Evolutionary conservation across 2,888 invertebrate genomes (phyloP).

Genomic region (Matsumyia berberina): DNA sequence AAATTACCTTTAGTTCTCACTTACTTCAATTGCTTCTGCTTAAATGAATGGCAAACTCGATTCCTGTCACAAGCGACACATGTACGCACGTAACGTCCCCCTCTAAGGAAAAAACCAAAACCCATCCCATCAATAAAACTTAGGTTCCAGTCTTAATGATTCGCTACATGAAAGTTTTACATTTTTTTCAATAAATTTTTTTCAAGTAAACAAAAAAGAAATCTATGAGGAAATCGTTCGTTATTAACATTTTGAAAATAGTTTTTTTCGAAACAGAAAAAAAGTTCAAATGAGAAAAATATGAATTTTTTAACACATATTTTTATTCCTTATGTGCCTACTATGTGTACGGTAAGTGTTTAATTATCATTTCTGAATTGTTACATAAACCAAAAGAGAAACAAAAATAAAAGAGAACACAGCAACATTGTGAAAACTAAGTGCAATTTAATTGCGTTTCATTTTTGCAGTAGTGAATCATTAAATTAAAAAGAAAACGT

Average conservation of each 20-base stretch:
- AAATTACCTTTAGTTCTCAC: too few species aligned
- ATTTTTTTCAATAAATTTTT: slow-evolving; percentile 2
- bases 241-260: slow-evolving; percentile 43
- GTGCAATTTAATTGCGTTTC: slow-evolving; percentile 77
- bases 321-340: slow-evolving; percentile 76
- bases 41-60: too few species aligned
- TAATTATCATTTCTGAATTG: slow-evolving; percentile 60
- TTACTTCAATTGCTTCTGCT: too few species aligned
- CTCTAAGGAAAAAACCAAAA: slow-evolving; percentile 6
- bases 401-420: slow-evolving; percentile 28
- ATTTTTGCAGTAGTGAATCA: slow-evolving; percentile 77
- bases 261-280: slow-evolving; percentile 40
- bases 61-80: slow-evolving; percentile 48
- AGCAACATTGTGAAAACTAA: slow-evolving; percentile 61
- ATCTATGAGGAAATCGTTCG: slow-evolving; percentile 38
- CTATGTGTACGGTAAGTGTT: slow-evolving; percentile 76
- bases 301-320: slow-evolving; percentile 58
- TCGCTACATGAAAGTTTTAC: slow-evolving; percentile 67
- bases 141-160: slow-evolving; percentile 66
- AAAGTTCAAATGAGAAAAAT: slow-evolving; percentile 65
- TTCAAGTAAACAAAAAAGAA: slow-evolving; percentile 26
- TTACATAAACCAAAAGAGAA: slow-evolving; percentile 52
- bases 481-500: slow-evolving; percentile 58
- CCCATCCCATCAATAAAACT: slow-evolving; percentile 48
- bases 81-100: slow-evolving; percentile 16